Conservation (phyloP, 2,888 invertebrate species). For the Polydrusus pterygomalis region DNA sequence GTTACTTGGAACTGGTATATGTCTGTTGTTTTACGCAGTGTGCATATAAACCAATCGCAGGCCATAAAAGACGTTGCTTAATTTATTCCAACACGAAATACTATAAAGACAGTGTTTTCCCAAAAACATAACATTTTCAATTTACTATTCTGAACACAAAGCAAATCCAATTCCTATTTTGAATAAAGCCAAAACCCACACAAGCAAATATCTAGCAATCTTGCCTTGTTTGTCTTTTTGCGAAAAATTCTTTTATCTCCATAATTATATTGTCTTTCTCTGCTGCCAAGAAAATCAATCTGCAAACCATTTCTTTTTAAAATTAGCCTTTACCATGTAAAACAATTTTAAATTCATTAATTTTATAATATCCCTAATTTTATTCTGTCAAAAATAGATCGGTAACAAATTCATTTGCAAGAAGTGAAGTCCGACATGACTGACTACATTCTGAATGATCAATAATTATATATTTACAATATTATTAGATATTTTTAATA, state of each 20-base stretch:
- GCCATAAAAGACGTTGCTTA: not conserved
- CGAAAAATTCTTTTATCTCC: constrained; percentile 16
- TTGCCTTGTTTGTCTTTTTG: constrained; percentile 29
- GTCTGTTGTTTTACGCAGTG: not conserved
- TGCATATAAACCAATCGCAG: not conserved
- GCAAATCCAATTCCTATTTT: constrained; percentile 39
- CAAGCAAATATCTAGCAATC: constrained; percentile 25
- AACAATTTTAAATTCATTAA: not conserved
- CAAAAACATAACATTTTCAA: constrained; percentile 33
- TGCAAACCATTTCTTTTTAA: constrained; percentile 4
- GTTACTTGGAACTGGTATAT: too few species aligned
- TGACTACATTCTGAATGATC: too few species aligned
- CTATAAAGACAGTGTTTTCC: not conserved
- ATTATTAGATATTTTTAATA: too few species aligned
- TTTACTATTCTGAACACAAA: constrained; percentile 41
- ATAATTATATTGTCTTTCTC: constrained; percentile 24
- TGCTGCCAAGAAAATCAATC: constrained; percentile 14
- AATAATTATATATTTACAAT: too few species aligned
- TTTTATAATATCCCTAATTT: too few species aligned
- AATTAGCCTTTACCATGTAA: not conserved
- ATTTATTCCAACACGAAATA: constrained; percentile 2
- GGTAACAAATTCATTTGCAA: too few species aligned
- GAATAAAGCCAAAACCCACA: constrained; percentile 24
- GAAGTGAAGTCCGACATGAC: too few species aligned
- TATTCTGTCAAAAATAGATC: too few species aligned